A percentile compares a stretch with the other conserved stretches of the same genome.
Conservation (phyloP, 1,140 invertebrate species). For the Cryptotermes secundus region DNA sequence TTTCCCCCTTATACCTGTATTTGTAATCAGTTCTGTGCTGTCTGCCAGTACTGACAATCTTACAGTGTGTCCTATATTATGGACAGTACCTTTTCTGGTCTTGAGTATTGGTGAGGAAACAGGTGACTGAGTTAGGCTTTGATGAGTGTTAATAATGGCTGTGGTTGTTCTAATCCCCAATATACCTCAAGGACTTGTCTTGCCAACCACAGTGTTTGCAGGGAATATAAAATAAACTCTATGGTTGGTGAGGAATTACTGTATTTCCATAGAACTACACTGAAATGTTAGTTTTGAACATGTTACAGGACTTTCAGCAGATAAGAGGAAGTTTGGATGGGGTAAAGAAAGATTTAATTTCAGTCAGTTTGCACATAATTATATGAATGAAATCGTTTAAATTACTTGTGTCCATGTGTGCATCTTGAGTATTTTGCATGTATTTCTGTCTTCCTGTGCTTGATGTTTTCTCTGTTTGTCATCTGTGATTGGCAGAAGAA, state of each 20-base stretch:
- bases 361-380: background rate
- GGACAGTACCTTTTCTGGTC: too few species aligned
- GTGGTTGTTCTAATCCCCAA: too few species aligned
- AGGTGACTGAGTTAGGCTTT: too few species aligned
- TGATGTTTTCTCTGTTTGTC: background rate
- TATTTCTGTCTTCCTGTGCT: background rate
- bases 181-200: too few species aligned
- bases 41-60: too few species aligned
- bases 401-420: background rate
- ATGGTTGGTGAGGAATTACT: background rate
- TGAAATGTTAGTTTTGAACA: background rate
- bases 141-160: too few species aligned
- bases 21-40: too few species aligned
- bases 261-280: background rate
- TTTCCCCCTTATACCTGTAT: too few species aligned
- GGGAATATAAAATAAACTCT: too few species aligned
- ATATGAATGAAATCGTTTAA: background rate
- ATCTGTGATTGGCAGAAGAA: background rate
- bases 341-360: conserved; percentile 24
- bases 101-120: too few species aligned
- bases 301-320: conserved; percentile 34
- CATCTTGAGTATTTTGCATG: background rate
- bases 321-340: conserved; percentile 28
- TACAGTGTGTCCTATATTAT: too few species aligned
- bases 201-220: too few species aligned